phyloP scores from a whole-genome alignment of 1,140 invertebrate genomes.

The Drosophila pallidifrons region DNA sequence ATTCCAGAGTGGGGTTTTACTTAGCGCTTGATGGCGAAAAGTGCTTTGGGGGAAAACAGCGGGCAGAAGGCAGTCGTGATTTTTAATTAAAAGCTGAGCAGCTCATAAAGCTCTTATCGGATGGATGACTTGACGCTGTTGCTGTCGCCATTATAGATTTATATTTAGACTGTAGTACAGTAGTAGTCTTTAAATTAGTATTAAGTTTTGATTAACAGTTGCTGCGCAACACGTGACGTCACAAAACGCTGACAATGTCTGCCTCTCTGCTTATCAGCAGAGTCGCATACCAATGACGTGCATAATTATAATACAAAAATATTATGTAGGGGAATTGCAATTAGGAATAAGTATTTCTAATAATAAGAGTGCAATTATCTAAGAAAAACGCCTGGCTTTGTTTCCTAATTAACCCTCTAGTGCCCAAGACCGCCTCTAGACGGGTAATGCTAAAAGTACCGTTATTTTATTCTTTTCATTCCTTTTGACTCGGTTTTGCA shows the following conservation, averaged over 20 bases:
- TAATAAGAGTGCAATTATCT: background rate
- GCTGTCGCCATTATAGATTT: slow-evolving; percentile 8
- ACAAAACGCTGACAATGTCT: slow-evolving; percentile 3
- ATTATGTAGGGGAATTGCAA: slow-evolving; percentile 9
- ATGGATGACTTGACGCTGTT: slow-evolving; percentile 30
- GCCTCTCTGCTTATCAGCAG: slow-evolving; percentile 2
- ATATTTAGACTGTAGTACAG: slow-evolving; percentile 17
- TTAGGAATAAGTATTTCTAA: background rate
- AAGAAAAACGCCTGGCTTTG: slow-evolving; percentile 51
- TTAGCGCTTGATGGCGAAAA: background rate
- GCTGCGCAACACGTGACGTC: slow-evolving; percentile 37
- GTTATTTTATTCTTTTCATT: no score
- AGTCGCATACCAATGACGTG: slow-evolving; percentile 5
- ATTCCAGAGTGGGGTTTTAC: slow-evolving; percentile 5
- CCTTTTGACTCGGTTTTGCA: no score
- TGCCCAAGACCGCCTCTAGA: no score
- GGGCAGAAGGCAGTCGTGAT: slow-evolving; percentile 5
- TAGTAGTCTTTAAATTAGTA: slow-evolving; percentile 10
- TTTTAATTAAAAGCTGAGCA: slow-evolving; percentile 48
- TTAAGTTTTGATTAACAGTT: slow-evolving; percentile 31
- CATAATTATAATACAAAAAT: slow-evolving; percentile 3
- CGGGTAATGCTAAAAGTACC: no score
- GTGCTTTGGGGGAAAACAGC: slow-evolving; percentile 15
- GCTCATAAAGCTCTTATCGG: slow-evolving; percentile 54
- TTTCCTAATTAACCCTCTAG: slow-evolving; percentile 77